These are phyloP conservation scores for Epinephelus cyanopodus DNA, from an alignment of 2,113 vertebrate genomes.

Conservation along the genomic window DNA sequence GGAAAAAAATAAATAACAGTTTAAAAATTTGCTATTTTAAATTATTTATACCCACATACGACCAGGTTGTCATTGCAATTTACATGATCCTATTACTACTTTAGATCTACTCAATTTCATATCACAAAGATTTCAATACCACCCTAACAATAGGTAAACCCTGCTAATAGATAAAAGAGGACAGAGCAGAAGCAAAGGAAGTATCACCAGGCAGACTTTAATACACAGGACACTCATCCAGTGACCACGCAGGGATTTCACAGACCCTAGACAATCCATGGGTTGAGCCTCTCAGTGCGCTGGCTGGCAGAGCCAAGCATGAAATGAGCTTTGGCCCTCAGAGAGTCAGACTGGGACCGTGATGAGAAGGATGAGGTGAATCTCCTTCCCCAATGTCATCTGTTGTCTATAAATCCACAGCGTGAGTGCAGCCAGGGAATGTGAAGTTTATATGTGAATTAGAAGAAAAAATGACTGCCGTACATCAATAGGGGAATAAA, in stretches of 20 bases:
- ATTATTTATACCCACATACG: background rate
- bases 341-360: slow-evolving; percentile 41
- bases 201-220: background rate
- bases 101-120: background rate
- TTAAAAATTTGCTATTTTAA: too few relatives aligned
- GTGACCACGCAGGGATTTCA: slow-evolving; percentile 42
- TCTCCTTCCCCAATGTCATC: slow-evolving; percentile 51
- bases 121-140: background rate
- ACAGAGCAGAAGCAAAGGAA: background rate
- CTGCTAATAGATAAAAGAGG: background rate
- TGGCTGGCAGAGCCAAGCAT: slow-evolving; percentile 53
- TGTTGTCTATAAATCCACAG: slow-evolving; percentile 59
- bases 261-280: slow-evolving; percentile 35
- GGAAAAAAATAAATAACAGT: too few relatives aligned
- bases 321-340: slow-evolving; percentile 68
- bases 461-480: slow-evolving; percentile 4
- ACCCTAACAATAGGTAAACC: background rate
- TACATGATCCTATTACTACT: background rate
- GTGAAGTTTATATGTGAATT: slow-evolving; percentile 30
- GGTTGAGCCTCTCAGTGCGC: slow-evolving; percentile 17
- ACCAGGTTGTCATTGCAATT: background rate
- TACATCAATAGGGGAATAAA: background rate
- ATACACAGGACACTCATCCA: slow-evolving; percentile 5
- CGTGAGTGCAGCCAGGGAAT: slow-evolving; percentile 24
- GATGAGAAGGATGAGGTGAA: slow-evolving; percentile 52